Evolutionary conservation across 2,888 invertebrate genomes (phyloP).

Genomic region (Nephrotoma guestfalica): DNA sequence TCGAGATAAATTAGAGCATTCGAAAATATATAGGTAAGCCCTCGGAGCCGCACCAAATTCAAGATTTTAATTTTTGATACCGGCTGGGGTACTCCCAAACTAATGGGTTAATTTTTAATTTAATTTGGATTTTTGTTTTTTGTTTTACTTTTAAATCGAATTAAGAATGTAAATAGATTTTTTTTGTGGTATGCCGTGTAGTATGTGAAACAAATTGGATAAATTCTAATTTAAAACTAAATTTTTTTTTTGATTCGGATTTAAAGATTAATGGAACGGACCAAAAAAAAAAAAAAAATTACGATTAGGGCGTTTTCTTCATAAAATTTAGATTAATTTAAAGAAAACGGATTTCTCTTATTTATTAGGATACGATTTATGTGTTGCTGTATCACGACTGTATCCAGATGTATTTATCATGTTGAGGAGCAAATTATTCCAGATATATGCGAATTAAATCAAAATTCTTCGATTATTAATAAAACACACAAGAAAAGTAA

Average conservation of each 20-base stretch:
- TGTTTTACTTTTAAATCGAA: not conserved
- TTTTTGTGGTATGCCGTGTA: not conserved
- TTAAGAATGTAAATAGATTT: not conserved
- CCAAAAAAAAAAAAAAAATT: not conserved
- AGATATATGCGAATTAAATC: not conserved
- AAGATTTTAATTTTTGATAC: not conserved
- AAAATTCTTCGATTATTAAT: not conserved
- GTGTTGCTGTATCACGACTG: not conserved
- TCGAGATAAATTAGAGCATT: not conserved
- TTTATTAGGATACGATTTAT: not conserved
- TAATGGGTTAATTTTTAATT: not conserved
- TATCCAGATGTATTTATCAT: not conserved
- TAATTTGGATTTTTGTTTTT: not conserved
- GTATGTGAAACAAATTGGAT: not conserved
- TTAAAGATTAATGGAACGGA: not conserved
- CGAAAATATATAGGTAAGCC: not conserved
- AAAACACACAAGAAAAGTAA: not conserved
- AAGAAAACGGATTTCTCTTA: not conserved
- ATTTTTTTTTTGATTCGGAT: not conserved
- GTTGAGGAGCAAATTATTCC: not conserved
- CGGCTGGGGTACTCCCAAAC: not conserved
- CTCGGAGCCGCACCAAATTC: not conserved
- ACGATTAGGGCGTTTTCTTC: not conserved
- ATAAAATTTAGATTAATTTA: not conserved
- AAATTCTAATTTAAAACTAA: not conserved